A percentile compares a stretch with the other conserved stretches of the same genome.
phyloP scores from a whole-genome alignment of 2,797 vertebrate genomes.

The Argentina silus region DNA sequence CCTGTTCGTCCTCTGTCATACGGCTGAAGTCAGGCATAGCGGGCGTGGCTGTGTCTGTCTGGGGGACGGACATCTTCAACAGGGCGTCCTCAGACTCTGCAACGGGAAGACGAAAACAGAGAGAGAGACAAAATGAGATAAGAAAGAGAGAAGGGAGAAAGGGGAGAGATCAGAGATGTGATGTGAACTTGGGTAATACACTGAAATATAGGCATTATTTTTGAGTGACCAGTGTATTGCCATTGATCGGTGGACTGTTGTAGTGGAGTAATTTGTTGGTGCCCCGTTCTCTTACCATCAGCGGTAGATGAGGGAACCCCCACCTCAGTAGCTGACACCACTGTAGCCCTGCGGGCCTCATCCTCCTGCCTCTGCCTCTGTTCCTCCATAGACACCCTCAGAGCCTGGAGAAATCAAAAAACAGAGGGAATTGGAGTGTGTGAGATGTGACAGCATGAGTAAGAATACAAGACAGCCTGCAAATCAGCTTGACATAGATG shows the following conservation, averaged over 20 bases:
- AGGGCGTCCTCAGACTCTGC: slow-evolving; percentile 93
- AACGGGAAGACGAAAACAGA: no score
- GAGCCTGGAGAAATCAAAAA: slow-evolving; percentile 83
- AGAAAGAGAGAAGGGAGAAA: no score
- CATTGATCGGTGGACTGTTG: neutral
- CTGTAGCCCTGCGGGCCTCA: slow-evolving; percentile 87
- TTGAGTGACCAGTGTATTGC: neutral
- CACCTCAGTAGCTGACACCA: slow-evolving; percentile 85
- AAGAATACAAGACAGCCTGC: no score
- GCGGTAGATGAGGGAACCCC: slow-evolving; percentile 78
- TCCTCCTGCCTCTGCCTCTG: slow-evolving; percentile 95
- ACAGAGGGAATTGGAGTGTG: no score
- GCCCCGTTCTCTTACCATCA: slow-evolving; percentile 86
- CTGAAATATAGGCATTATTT: slow-evolving; percentile 18
- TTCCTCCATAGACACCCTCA: slow-evolving; percentile 96
- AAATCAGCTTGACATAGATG: no score
- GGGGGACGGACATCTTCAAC: slow-evolving; percentile 93
- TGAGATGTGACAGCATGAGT: no score
- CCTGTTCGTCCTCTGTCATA: slow-evolving; percentile 98
- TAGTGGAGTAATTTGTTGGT: neutral
- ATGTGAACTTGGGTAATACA: no score
- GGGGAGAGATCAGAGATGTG: neutral
- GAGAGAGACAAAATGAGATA: no score
- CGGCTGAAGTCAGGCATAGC: slow-evolving; percentile 95
- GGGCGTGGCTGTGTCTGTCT: slow-evolving; percentile 81